phyloP scores from a whole-genome alignment of 2,888 invertebrate species.

The Abscondita cerata region DNA sequence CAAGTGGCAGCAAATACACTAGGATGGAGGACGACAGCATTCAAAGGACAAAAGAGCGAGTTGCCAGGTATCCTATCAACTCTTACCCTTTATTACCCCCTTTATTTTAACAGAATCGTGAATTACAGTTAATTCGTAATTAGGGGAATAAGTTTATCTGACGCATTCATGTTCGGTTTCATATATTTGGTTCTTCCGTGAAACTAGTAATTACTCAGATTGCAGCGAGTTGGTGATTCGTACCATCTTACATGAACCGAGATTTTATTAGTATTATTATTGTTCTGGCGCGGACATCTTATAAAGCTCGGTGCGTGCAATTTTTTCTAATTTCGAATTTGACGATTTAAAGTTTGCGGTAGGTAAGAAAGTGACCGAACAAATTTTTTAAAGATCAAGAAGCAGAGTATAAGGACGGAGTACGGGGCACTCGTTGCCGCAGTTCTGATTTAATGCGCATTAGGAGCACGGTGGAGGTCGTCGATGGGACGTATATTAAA shows the following conservation, averaged over 20 bases:
- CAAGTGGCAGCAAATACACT: slow-evolving; percentile 80
- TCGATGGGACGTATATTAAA: slow-evolving; percentile 50
- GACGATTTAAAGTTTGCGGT: not conserved
- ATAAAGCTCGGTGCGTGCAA: no score
- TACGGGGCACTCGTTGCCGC: slow-evolving; percentile 41
- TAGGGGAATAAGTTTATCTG: slow-evolving; percentile 7
- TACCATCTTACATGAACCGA: no score
- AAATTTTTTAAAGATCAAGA: slow-evolving; percentile 22
- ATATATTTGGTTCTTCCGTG: no score
- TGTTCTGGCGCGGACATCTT: no score
- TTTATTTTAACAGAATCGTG: slow-evolving; percentile 14
- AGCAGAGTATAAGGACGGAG: slow-evolving; percentile 37
- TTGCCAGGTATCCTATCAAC: slow-evolving; percentile 81
- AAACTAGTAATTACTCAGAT: no score
- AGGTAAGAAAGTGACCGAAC: not conserved
- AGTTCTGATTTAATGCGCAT: slow-evolving; percentile 44
- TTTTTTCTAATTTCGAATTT: no score
- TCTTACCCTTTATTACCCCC: slow-evolving; percentile 29
- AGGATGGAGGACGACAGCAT: slow-evolving; percentile 94
- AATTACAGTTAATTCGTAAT: slow-evolving; percentile 18
- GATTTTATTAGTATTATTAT: no score
- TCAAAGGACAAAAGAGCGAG: slow-evolving; percentile 97
- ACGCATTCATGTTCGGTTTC: not conserved
- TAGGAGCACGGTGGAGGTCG: slow-evolving; percentile 48
- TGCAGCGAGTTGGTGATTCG: no score